phyloP scores from a whole-genome alignment of 2,113 vertebrate genomes.

The Prochilodus magdalenae region DNA sequence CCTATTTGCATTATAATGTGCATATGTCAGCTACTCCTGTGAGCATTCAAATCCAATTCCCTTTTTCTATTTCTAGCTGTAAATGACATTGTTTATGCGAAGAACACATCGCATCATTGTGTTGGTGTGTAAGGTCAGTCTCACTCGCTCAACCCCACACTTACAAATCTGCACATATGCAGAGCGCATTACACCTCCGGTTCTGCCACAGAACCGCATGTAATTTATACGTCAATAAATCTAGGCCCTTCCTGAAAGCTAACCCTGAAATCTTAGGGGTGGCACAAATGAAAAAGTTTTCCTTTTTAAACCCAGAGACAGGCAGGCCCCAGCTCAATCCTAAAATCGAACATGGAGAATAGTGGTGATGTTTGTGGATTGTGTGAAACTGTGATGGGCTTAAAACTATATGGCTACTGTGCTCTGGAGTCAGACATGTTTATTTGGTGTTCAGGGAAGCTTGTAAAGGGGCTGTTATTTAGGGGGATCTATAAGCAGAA shows the following conservation, averaged over 20 bases:
- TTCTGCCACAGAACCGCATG: slow-evolving; percentile 65
- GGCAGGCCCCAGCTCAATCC: slow-evolving; percentile 48
- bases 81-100: background rate
- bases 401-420: slow-evolving; percentile 6
- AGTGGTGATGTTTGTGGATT: background rate
- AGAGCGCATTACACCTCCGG: slow-evolving; percentile 68
- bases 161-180: slow-evolving; percentile 65
- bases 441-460: background rate
- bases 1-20: no score
- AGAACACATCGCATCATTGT: background rate
- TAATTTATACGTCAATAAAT: slow-evolving; percentile 77
- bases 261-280: slow-evolving; percentile 66
- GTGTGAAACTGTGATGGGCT: background rate
- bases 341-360: slow-evolving; percentile 59
- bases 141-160: slow-evolving; percentile 54
- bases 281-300: slow-evolving; percentile 71
- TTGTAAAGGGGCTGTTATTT: background rate
- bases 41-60: no score
- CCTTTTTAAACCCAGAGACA: slow-evolving; percentile 56
- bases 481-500: no score
- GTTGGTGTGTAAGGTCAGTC: slow-evolving; percentile 40
- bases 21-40: no score
- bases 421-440: background rate
- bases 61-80: background rate
- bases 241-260: slow-evolving; percentile 72